Evolutionary conservation across 2,888 invertebrate species (phyloP).

Genomic region (Eupsilia transversa): DNA sequence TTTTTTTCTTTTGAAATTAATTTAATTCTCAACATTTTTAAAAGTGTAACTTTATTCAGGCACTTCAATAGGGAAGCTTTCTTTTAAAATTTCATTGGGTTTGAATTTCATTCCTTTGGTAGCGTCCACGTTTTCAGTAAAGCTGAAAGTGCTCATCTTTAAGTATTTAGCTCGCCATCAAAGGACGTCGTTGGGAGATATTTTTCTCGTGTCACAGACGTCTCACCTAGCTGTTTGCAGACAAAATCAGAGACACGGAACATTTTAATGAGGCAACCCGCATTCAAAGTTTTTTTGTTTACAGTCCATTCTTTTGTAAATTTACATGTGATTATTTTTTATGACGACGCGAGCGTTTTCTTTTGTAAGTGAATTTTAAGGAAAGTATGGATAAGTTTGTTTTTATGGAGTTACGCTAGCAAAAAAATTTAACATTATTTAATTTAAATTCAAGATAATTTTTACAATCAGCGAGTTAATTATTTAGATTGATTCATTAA

Average conservation of each 20-base stretch:
- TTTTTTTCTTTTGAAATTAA: slow-evolving; percentile 1
- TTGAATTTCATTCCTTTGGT: slow-evolving; percentile 55
- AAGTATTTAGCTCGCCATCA: slow-evolving; percentile 77
- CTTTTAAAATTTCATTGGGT: slow-evolving; percentile 48
- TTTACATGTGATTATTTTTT: slow-evolving; percentile 56
- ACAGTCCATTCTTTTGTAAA: slow-evolving; percentile 73
- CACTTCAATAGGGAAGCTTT: slow-evolving; percentile 21
- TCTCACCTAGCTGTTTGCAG: slow-evolving; percentile 81
- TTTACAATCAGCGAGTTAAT: not conserved
- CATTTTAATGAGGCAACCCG: slow-evolving; percentile 89
- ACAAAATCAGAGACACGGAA: slow-evolving; percentile 89
- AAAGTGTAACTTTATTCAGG: slow-evolving; percentile 13
- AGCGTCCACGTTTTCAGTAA: slow-evolving; percentile 62
- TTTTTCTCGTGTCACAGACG: slow-evolving; percentile 64
- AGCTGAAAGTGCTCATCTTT: slow-evolving; percentile 71
- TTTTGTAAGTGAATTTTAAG: slow-evolving; percentile 29
- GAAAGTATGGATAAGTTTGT: slow-evolving; percentile 3
- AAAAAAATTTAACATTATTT: no score
- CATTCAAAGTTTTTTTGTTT: slow-evolving; percentile 84
- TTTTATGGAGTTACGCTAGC: not conserved
- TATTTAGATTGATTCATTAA: no score
- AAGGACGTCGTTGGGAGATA: slow-evolving; percentile 71
- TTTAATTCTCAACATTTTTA: slow-evolving; percentile 26
- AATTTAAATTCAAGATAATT: not conserved
- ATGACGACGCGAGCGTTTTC: slow-evolving; percentile 34